phyloP scores from a whole-genome alignment of 1,140 invertebrate species.

The Grapholita molesta region DNA sequence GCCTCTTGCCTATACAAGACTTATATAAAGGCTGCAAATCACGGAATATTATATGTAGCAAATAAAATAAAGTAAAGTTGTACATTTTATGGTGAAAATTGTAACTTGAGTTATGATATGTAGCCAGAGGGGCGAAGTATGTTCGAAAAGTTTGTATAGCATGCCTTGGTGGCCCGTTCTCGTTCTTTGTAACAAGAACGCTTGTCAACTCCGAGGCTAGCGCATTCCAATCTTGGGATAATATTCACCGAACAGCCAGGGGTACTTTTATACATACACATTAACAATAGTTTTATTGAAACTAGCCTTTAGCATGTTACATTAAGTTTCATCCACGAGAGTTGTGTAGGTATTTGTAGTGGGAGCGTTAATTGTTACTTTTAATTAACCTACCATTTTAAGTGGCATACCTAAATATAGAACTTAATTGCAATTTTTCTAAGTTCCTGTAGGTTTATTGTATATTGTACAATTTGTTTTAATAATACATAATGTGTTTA shows the following conservation, averaged over 20 bases:
- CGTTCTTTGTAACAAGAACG: not conserved
- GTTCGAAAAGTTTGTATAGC: not conserved
- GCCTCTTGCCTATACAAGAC: slow-evolving; percentile 79
- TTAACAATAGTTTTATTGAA: slow-evolving; percentile 54
- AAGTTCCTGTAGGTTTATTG: slow-evolving; percentile 77
- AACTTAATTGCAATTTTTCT: slow-evolving; percentile 77
- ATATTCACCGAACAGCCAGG: slow-evolving; percentile 41
- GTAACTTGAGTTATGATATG: slow-evolving; percentile 77
- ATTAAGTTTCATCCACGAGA: slow-evolving; percentile 49
- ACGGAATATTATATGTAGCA: slow-evolving; percentile 77
- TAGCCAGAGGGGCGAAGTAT: slow-evolving; percentile 39
- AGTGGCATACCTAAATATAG: slow-evolving; percentile 77
- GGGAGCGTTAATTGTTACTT: slow-evolving; percentile 44
- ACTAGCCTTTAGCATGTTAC: slow-evolving; percentile 51
- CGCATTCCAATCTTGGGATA: slow-evolving; percentile 68
- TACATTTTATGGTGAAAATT: slow-evolving; percentile 77
- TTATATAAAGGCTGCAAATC: slow-evolving; percentile 79
- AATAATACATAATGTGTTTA: slow-evolving; percentile 70
- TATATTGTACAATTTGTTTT: slow-evolving; percentile 77
- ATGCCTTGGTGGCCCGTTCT: not conserved
- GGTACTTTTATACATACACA: slow-evolving; percentile 62
- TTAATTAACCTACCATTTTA: slow-evolving; percentile 60
- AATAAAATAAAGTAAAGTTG: slow-evolving; percentile 63
- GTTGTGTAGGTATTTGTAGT: slow-evolving; percentile 17
- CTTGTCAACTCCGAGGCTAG: slow-evolving; percentile 47